A percentile compares a stretch with the other conserved stretches of the same genome.
These are phyloP conservation scores for Penaeus monodon DNA, from an alignment of 2,888 invertebrate genomes.

Conservation along the genomic window DNA sequence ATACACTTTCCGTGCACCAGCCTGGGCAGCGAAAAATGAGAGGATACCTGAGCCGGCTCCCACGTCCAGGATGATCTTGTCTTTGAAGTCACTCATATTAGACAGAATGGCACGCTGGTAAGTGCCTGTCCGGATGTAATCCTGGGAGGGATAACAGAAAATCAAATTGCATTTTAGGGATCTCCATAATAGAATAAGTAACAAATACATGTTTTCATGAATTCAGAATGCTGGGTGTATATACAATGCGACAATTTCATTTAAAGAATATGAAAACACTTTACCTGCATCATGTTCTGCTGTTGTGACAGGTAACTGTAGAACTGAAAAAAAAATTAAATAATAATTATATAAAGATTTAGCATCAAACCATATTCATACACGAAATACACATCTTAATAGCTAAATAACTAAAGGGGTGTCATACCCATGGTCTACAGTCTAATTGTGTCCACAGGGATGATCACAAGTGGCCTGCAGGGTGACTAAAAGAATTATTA, in stretches of 20 bases:
- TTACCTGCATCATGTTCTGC: constrained; percentile 97
- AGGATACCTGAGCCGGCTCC: constrained; percentile 98
- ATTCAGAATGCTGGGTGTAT: neutral
- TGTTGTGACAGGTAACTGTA: constrained; percentile 99
- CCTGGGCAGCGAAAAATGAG: constrained; percentile 98
- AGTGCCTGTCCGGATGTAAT: constrained; percentile 97
- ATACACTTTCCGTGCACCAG: constrained; percentile 95
- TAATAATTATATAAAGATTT: no score
- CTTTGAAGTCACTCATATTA: constrained; percentile 90
- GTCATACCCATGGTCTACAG: no score
- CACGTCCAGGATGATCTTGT: constrained; percentile 90
- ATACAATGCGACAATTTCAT: neutral
- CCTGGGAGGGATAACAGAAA: constrained; percentile 70
- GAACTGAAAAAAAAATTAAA: constrained; percentile 76
- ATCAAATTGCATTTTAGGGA: neutral
- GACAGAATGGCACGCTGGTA: constrained; percentile 97
- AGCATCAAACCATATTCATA: no score
- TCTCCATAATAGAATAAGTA: neutral
- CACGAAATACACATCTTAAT: no score
- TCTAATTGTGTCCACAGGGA: no score
- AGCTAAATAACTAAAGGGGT: no score
- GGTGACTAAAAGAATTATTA: no score
- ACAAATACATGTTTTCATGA: neutral
- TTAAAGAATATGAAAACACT: neutral
- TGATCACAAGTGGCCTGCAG: no score